Conservation (phyloP, 2,888 invertebrate genomes). For the Torymus tubicola region DNA sequence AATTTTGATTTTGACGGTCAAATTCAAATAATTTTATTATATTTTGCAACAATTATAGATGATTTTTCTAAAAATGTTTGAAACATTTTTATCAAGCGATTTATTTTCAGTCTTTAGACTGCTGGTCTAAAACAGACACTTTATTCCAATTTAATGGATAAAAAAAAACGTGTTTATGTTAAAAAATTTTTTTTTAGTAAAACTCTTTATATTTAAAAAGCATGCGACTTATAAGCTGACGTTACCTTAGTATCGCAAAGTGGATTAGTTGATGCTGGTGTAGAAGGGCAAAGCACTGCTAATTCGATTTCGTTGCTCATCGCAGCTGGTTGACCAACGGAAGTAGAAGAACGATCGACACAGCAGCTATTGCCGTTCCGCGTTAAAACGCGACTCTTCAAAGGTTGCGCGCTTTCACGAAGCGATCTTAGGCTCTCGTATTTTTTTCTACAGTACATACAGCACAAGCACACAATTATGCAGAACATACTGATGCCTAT, state of each 20-base stretch:
- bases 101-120: too few species aligned
- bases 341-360: slow-evolving; percentile 68
- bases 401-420: slow-evolving; percentile 68
- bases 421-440: slow-evolving; percentile 70
- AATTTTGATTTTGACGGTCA: too few species aligned
- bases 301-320: slow-evolving; percentile 72
- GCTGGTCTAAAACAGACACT: too few species aligned
- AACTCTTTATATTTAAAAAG: too few species aligned
- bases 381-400: slow-evolving; percentile 66
- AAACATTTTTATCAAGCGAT: too few species aligned
- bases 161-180: too few species aligned
- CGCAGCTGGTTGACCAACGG: slow-evolving; percentile 68
- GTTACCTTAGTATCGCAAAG: slow-evolving; percentile 80
- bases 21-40: too few species aligned
- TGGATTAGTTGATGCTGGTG: slow-evolving; percentile 69
- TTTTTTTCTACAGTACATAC: slow-evolving; percentile 72
- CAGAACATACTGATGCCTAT: slow-evolving; percentile 75
- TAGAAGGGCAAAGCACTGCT: slow-evolving; percentile 74
- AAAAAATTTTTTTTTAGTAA: too few species aligned
- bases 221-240: too few species aligned
- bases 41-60: too few species aligned
- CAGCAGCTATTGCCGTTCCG: slow-evolving; percentile 72
- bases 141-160: too few species aligned
- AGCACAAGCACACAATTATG: slow-evolving; percentile 74
- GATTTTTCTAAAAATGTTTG: too few species aligned